Evolutionary conservation across 2,113 vertebrate species (phyloP).

Genomic region (Leptodactylus fuscus): DNA sequence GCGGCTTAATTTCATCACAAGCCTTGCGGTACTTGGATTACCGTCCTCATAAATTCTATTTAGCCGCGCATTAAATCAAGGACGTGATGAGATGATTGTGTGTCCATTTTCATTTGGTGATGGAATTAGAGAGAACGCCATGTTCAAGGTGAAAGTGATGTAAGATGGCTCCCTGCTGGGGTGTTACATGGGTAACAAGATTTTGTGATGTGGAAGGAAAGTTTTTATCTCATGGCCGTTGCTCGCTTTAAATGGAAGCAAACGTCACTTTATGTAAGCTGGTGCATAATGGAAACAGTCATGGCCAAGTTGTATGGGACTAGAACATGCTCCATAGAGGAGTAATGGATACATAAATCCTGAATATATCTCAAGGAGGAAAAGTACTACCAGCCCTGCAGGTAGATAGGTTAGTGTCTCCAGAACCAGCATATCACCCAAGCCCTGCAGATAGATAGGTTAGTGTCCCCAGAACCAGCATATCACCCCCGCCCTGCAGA

Average conservation of each 20-base stretch:
- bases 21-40: not conserved
- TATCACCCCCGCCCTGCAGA: too few species aligned
- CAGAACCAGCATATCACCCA: too few species aligned
- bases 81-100: constrained; percentile 55
- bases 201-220: not conserved
- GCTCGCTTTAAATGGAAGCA: not conserved
- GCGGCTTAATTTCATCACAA: constrained; percentile 36
- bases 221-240: not conserved
- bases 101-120: constrained; percentile 48
- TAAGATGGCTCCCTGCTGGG: constrained; percentile 3
- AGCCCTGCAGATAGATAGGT: too few species aligned
- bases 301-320: not conserved
- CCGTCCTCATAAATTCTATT: constrained; percentile 30
- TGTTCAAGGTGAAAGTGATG: constrained; percentile 32
- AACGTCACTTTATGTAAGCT: not conserved
- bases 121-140: constrained; percentile 34
- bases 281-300: not conserved
- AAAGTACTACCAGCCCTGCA: too few species aligned
- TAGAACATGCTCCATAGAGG: too few species aligned
- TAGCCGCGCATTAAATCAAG: constrained; percentile 41
- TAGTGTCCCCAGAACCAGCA: too few species aligned
- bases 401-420: too few species aligned
- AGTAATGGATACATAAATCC: too few species aligned
- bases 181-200: not conserved
- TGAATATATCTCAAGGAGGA: too few species aligned